These are phyloP conservation scores for Xerus inauris DNA, from an alignment of 2,113 vertebrate species.

Conservation along the genomic window DNA sequence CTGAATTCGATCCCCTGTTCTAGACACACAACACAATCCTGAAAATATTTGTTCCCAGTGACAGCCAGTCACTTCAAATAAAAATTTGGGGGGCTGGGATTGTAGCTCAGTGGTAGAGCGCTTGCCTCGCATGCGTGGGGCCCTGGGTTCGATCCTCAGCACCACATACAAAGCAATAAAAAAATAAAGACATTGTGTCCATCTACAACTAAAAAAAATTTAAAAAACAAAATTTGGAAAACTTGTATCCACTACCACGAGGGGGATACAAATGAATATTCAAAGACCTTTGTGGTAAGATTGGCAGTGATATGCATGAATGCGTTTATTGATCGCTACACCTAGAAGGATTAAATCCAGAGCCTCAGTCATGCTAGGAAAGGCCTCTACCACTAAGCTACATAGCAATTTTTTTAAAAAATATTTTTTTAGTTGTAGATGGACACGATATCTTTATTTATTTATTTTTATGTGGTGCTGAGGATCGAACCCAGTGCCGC, in stretches of 20 bases:
- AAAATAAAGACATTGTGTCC: too few species aligned
- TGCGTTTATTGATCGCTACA: not conserved
- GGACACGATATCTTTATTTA: too few species aligned
- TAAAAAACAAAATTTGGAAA: slow-evolving; percentile 43
- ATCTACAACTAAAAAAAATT: too few species aligned
- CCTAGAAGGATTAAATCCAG: not conserved
- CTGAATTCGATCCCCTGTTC: too few species aligned
- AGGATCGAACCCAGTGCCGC: not conserved
- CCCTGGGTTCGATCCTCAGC: too few species aligned
- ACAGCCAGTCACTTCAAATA: slow-evolving; percentile 36
- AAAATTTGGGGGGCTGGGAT: too few species aligned
- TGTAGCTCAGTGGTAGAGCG: too few species aligned
- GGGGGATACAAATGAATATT: not conserved
- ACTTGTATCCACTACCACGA: not conserved
- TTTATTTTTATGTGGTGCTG: too few species aligned
- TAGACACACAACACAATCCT: too few species aligned
- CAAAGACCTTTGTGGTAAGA: slow-evolving; percentile 24
- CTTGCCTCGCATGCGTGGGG: too few species aligned
- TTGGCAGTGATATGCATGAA: not conserved
- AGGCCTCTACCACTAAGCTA: not conserved
- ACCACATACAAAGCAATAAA: too few species aligned
- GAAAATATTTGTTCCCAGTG: not conserved
- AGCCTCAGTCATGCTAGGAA: not conserved
- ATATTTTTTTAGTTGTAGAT: too few species aligned
- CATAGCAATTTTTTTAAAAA: not conserved